Conservation (phyloP, 2,888 invertebrate genomes). For the Caenorhabditis doughertyi region DNA sequence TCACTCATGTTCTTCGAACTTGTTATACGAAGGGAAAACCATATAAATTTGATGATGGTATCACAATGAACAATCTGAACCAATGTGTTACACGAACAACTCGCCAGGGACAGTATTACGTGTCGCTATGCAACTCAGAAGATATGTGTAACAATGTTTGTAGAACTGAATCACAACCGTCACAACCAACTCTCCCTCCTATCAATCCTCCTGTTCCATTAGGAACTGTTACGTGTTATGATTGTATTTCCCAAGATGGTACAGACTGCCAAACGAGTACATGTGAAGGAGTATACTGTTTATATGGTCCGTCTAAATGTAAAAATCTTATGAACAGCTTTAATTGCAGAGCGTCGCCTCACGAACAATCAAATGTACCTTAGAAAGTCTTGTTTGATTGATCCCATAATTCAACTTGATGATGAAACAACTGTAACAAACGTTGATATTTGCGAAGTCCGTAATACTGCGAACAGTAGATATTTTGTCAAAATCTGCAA, state of each 20-base stretch:
- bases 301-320: constrained; percentile 50
- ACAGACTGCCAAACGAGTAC: constrained; percentile 64
- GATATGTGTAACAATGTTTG: constrained; percentile 68
- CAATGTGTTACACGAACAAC: constrained; percentile 64
- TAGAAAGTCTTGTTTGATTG: constrained; percentile 59
- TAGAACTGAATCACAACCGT: constrained; percentile 29
- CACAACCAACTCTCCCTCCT: constrained; percentile 32
- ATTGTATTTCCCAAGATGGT: constrained; percentile 64
- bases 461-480: constrained; percentile 62
- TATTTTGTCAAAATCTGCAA: constrained; percentile 70
- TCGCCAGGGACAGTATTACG: constrained; percentile 51
- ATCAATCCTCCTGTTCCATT: constrained; percentile 33
- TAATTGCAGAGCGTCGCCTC: constrained; percentile 57
- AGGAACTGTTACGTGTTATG: constrained; percentile 64
- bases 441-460: constrained; percentile 67
- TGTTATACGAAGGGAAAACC: constrained; percentile 48
- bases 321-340: neutral
- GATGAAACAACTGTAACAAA: constrained; percentile 60
- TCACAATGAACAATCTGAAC: constrained; percentile 47
- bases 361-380: constrained; percentile 60
- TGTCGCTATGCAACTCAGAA: constrained; percentile 58
- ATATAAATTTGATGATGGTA: constrained; percentile 65
- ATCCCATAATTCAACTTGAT: constrained; percentile 58
- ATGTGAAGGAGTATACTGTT: constrained; percentile 66
- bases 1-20: constrained; percentile 56